These are phyloP conservation scores for Hydrochoerus hydrochaeris DNA, from an alignment of 2,113 vertebrate species.

Conservation along the genomic window DNA sequence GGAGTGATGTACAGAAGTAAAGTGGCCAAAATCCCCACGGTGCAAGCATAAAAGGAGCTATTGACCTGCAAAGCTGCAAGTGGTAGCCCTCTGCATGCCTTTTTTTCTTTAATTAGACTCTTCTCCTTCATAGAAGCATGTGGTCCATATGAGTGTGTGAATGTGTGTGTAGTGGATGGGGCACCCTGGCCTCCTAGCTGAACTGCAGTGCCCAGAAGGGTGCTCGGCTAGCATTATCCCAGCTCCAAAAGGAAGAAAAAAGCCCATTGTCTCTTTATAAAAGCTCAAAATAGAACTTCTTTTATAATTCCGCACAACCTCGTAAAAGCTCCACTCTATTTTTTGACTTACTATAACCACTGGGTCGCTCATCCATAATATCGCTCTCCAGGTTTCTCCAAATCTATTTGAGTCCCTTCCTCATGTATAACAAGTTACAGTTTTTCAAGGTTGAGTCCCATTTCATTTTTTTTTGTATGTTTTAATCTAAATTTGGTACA, in stretches of 20 bases:
- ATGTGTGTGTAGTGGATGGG: background rate
- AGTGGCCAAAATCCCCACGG: background rate
- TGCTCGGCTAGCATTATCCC: background rate
- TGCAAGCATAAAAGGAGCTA: background rate
- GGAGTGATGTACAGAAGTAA: background rate
- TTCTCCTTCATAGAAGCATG: background rate
- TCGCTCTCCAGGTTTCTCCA: slow-evolving; percentile 64
- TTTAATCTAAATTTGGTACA: slow-evolving; percentile 68
- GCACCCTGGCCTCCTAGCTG: background rate
- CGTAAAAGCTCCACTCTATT: slow-evolving; percentile 53
- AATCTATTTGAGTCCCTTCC: slow-evolving; percentile 57
- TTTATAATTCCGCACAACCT: slow-evolving; percentile 48
- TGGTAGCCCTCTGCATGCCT: background rate
- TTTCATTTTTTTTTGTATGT: slow-evolving; percentile 62
- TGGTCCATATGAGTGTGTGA: background rate
- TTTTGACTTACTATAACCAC: slow-evolving; percentile 52
- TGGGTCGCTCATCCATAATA: background rate
- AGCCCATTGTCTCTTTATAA: slow-evolving; percentile 57
- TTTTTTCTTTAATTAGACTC: slow-evolving; percentile 10
- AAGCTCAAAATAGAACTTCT: slow-evolving; percentile 69
- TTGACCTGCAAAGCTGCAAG: background rate
- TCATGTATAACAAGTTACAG: background rate
- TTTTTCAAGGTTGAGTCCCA: slow-evolving; percentile 48
- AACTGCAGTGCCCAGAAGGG: slow-evolving; percentile 20
- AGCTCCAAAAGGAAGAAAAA: slow-evolving; percentile 37